These are phyloP conservation scores for Ptilonorhynchus violaceus DNA, from an alignment of 2,113 vertebrate genomes.

Conservation along the genomic window DNA sequence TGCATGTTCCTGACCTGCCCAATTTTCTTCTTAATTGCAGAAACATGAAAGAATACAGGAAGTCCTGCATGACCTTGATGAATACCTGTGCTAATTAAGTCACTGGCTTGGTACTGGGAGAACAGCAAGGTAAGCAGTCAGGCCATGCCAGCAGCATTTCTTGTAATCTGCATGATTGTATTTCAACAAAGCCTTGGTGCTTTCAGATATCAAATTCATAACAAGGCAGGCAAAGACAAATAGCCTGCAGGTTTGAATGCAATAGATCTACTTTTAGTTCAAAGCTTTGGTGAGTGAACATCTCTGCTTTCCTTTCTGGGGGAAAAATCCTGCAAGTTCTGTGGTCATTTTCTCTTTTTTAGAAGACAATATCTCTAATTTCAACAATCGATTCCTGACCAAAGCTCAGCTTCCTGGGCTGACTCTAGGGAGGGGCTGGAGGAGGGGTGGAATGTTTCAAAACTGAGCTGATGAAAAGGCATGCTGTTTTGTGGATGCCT, in stretches of 20 bases:
- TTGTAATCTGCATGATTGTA: conserved; percentile 25
- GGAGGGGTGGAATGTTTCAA: conserved; percentile 68
- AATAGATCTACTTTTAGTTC: conserved; percentile 27
- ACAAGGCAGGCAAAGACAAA: conserved; percentile 42
- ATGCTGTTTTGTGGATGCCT: conserved; percentile 67
- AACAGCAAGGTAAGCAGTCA: conserved; percentile 69
- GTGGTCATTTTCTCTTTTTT: not conserved
- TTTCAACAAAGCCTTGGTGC: conserved; percentile 35
- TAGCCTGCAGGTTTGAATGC: not conserved
- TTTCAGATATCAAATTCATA: conserved; percentile 59
- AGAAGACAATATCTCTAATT: not conserved
- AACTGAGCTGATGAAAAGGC: conserved; percentile 69
- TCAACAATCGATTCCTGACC: conserved; percentile 9
- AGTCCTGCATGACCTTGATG: conserved; percentile 17
- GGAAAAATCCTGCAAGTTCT: not conserved
- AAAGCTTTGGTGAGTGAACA: conserved; percentile 7
- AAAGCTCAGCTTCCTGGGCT: conserved; percentile 37
- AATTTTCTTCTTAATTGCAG: conserved; percentile 65
- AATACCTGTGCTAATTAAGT: conserved; percentile 63
- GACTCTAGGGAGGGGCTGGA: conserved; percentile 63
- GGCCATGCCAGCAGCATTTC: conserved; percentile 41
- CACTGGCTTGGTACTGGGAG: not conserved
- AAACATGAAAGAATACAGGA: conserved; percentile 72
- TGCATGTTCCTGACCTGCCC: conserved; percentile 37
- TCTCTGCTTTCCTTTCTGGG: not conserved